Conservation (phyloP, 2,888 invertebrate species). For the Xestia ashworthii region DNA sequence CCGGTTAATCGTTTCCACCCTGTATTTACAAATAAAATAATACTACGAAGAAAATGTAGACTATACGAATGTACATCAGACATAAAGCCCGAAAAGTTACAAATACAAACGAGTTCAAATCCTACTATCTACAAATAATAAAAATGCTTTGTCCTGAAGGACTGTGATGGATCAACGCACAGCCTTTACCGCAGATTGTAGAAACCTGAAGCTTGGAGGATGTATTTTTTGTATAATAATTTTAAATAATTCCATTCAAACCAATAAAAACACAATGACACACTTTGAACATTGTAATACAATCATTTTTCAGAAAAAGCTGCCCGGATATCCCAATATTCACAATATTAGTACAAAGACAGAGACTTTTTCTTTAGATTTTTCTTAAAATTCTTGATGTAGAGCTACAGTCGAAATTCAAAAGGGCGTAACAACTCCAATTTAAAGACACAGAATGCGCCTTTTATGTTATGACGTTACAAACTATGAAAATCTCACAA, state of each 20-base stretch:
- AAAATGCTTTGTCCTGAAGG: too few relatives aligned
- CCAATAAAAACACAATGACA: neutral
- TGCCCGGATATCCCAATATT: neutral
- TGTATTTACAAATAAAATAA: too few relatives aligned
- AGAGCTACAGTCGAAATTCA: neutral
- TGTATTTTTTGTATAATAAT: too few relatives aligned
- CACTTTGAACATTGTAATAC: neutral
- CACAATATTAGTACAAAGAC: neutral
- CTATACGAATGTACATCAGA: too few relatives aligned
- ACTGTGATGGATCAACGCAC: too few relatives aligned
- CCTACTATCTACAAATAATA: too few relatives aligned
- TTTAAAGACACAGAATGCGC: neutral
- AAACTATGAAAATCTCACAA: slow-evolving; percentile 46
- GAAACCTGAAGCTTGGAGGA: too few relatives aligned
- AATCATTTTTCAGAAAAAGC: neutral
- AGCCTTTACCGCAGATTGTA: too few relatives aligned
- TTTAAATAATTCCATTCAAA: neutral
- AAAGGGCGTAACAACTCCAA: neutral
- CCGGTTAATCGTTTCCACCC: too few relatives aligned
- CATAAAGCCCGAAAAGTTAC: too few relatives aligned
- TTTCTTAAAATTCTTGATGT: neutral
- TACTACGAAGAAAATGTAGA: too few relatives aligned
- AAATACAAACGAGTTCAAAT: too few relatives aligned
- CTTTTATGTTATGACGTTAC: neutral
- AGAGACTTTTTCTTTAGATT: neutral